Evolutionary conservation across 2,888 invertebrate species (phyloP).

Genomic region (Geophilus truncorum): DNA sequence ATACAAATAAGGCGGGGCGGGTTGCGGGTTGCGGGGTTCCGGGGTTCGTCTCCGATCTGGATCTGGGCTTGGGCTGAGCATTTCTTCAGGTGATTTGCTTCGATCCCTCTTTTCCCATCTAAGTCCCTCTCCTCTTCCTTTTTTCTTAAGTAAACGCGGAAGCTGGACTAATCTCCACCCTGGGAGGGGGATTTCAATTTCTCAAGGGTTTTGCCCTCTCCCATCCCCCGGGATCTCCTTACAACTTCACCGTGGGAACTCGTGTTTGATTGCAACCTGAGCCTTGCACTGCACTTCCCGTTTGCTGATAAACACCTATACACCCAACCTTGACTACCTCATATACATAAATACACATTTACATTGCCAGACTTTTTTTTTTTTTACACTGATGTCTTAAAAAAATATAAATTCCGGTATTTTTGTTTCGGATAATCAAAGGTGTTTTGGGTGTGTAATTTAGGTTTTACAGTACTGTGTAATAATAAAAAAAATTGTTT

Average conservation of each 20-base stretch:
- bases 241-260: slow-evolving; percentile 14
- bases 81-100: background rate
- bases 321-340: background rate
- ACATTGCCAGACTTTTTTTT: background rate
- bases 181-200: slow-evolving; percentile 12
- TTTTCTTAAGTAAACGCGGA: slow-evolving; percentile 25
- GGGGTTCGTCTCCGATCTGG: too few species aligned
- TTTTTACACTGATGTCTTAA: too few species aligned
- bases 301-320: slow-evolving; percentile 6
- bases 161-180: slow-evolving; percentile 20
- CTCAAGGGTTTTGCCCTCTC: slow-evolving; percentile 24
- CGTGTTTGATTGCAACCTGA: slow-evolving; percentile 17
- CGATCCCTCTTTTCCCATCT: background rate
- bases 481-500: too few species aligned
- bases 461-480: too few species aligned
- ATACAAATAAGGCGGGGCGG: slow-evolving; percentile 7
- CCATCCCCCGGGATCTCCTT: slow-evolving; percentile 7
- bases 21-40: too few species aligned
- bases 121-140: slow-evolving; percentile 25
- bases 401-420: too few species aligned
- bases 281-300: slow-evolving; percentile 10
- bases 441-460: too few species aligned
- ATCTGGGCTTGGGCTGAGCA: background rate
- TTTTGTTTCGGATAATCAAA: too few species aligned
- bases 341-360: background rate